A percentile compares a stretch with the other conserved stretches of the same genome.
phyloP scores from a whole-genome alignment of 2,113 vertebrate species.

The Collichthys lucidus region DNA sequence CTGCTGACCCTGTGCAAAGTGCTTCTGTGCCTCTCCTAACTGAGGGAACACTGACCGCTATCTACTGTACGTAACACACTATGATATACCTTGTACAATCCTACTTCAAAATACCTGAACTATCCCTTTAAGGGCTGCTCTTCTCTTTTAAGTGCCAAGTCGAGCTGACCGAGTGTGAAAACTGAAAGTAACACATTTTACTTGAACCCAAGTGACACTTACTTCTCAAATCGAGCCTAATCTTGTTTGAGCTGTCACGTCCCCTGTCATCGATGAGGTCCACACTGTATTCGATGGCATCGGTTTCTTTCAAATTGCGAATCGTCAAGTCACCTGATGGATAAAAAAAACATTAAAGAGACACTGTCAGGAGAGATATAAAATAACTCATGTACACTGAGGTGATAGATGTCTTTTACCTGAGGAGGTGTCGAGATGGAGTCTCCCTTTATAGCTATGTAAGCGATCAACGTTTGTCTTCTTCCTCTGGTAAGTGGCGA shows the following conservation, averaged over 20 bases:
- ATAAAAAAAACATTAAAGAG: neutral
- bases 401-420: conserved; percentile 28
- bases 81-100: no score
- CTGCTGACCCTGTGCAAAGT: no score
- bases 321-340: conserved; percentile 74
- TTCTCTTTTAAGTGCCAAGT: neutral
- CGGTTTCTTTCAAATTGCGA: fast-evolving
- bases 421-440: conserved; percentile 7
- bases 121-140: neutral
- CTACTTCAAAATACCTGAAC: no score
- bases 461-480: fast-evolving
- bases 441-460: neutral
- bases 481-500: fast-evolving
- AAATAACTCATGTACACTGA: fast-evolving
- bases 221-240: conserved; percentile 57
- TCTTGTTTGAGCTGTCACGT: fast-evolving
- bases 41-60: no score
- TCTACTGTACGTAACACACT: no score
- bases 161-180: neutral
- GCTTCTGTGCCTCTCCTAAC: no score
- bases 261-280: fast-evolving
- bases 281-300: conserved; percentile 54
- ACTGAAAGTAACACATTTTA: neutral
- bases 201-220: neutral
- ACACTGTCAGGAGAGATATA: neutral